Evolutionary conservation across 2,888 invertebrate genomes (phyloP), one percentile per base, ranked within the genome.

Genomic region (Holacanthella duospinosa): DNA sequence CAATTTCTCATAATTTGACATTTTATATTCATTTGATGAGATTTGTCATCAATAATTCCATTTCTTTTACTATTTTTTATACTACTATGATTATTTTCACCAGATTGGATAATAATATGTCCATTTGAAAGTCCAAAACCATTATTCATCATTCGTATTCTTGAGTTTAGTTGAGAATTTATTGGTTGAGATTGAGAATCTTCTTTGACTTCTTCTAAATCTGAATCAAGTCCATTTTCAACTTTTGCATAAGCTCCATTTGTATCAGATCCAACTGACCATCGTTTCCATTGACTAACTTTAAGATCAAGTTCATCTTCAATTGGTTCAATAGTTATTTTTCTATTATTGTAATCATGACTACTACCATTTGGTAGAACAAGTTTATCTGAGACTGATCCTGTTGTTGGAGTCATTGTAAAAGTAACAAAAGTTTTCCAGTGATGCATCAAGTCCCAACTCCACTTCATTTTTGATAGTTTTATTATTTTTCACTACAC

Each of bases 211-310:
- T 48, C 48, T n/a, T 9, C 48, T 21, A 48, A 48, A 48, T 48
- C 48, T 4, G 19, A 48, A 21, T 48, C 48, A 9, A 21, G 48
- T 4, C 21, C 48, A 21, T 48, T 48, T 48, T 21, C 55, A 16
- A 59, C 59, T 59, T 59, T 43, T 21, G 59, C 43, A 28, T 59
- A 59, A 16, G 29, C 59, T 6, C 59, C 59, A 43, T 58, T 58
- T 36, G 58, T 29, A 28, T 43, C 59, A 6, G 43, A 36, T 2
- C 59, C 59, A 4, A 59, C 24, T 3, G 44, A 44, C 59, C 59
- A 59, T 59, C 59, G 59, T 26, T 59, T 59, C 29, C 25, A 29
- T 16, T 36, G 19, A 3, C 16, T 21, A 3, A 27, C 25, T n/a
- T 24, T 59, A 25, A 59, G 25, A 27, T 59, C 59, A 9, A 48